Base-by-base conservation (phyloP, 2,888 invertebrate genomes). In the Macaria notata region DNA sequence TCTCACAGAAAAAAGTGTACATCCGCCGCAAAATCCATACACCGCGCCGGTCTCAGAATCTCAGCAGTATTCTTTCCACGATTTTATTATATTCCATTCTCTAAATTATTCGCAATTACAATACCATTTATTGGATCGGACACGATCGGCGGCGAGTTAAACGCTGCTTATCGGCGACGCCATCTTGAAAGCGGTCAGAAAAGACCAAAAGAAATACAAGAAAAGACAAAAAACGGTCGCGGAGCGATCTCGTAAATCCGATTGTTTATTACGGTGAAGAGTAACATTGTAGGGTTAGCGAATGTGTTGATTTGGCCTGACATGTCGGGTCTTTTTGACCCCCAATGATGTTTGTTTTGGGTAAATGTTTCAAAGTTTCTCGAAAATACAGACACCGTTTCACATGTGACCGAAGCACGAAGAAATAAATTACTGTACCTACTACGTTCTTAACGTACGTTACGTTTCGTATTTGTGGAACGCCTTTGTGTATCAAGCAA, bases 71-170 rank as follows among this genome's bases (percentile, higher is more conserved):
- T 44, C 42, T 56, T 51, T 43, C 38, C 61, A 60, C 51, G 31
- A 57, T 49, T 64, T 66, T 64, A 66, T 61, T 54, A 57, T 43
- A 50, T 42, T 46, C 50, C 41, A 49, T 51, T 49, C 57, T 55
- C 59, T 53, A 60, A 60, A 66, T 64, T 62, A 63, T 55, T 62
- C 62, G 60, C 62, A 61, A 64, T 66, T 64, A 64, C 63, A 63
- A 64, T 66, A 63, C 57, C 62, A 59, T 64, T 64, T 64, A 66
- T 63, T 64, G 64, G 45, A 60, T 62, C 60, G 49, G 9, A 56
- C 56, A 55, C 61, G 61, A 60, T 61, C 63, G 61, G 65, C 66
- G 66, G 63, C 57, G 59, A 61, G 64, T 64, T 64, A 64, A 65
- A 60, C 62, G 61, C 3, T 9, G 1, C 54, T 67, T 69, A 69